Base-by-base conservation (phyloP, 2,797 vertebrate species). In the Lutjanus argentimaculatus region DNA sequence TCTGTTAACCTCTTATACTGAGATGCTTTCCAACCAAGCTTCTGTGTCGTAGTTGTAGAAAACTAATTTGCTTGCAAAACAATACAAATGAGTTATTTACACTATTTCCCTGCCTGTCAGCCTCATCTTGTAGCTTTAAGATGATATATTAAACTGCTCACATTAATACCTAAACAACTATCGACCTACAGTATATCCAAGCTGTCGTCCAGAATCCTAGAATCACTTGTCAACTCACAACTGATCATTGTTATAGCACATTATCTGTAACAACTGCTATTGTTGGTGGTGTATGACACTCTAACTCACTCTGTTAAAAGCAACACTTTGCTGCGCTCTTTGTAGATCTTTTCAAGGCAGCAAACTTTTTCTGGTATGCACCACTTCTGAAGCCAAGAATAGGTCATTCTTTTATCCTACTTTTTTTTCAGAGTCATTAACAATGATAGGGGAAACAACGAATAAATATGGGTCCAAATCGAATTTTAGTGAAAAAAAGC, bases 111-210 rank as follows among this genome's bases (percentile, higher is more conserved):
- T 51, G 10, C 9, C 22, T 13, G 12, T 40, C 53, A 36, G 22
- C 16, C 19, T 15, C 30, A n/a, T 12, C 9, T 77, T 21, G 6
- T 59, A 58, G 30, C 10, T 73, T 62, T 58, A 15, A 14, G 42
- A 16, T 58, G 19, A 16, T 78, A 42, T 53, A 36, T 56, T n/a
- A 19, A 76, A 74, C 7, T 25, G 16, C 51, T 79, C 8, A 17
- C 13, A 48, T 42, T 52, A 17, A 53, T 21, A 52, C n/a, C 4
- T 12, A 9, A n/a, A 21, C 17, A 67, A 40, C 8, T 17, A 13
- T 48, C 2, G 14, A 53, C 15, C 17, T 53, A 19, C 7, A 51
- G 17, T 9, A 21, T 59, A 21, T 51, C 30, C 30, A 52, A 45
- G 52, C 46, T 63, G 25, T 57, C 17, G 6, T 48, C n/a, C 2